Evolutionary conservation across 2,113 vertebrate genomes (phyloP).

Genomic region (Rhinoderma darwinii): DNA sequence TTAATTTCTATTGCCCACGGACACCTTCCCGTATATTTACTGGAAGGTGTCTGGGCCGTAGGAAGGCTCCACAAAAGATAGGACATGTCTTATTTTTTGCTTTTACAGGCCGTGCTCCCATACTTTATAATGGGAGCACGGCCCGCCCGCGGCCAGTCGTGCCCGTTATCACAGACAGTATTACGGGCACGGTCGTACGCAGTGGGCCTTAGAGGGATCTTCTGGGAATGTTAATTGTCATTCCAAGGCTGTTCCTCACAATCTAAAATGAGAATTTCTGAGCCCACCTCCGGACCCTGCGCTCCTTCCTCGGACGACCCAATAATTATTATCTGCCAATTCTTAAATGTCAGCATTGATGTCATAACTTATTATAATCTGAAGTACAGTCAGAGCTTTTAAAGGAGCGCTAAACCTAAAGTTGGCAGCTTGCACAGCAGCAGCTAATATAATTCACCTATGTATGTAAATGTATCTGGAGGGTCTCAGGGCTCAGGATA

Average conservation of each 20-base stretch:
- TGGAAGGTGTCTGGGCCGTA: too few species aligned
- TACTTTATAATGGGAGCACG: too few species aligned
- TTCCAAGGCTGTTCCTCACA: not conserved
- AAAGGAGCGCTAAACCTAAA: not conserved
- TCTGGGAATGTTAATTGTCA: not conserved
- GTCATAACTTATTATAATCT: not conserved
- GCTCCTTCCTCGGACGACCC: not conserved
- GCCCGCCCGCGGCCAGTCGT: too few species aligned
- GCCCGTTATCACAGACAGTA: too few species aligned
- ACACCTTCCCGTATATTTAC: too few species aligned
- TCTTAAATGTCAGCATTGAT: not conserved
- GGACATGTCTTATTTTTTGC: too few species aligned
- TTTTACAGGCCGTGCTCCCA: too few species aligned
- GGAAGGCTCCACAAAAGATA: too few species aligned
- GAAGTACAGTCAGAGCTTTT: not conserved
- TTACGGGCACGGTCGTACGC: too few species aligned
- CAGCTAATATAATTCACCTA: not conserved
- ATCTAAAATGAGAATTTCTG: not conserved
- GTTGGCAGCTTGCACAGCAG: not conserved
- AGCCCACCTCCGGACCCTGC: not conserved
- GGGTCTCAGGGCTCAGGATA: not conserved
- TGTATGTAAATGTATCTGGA: not conserved
- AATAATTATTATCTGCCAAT: slow-evolving; percentile 2
- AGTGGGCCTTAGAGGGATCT: not conserved
- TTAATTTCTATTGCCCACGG: too few species aligned